A percentile compares a stretch with the other conserved stretches of the same genome.
Conservation (phyloP, 2,888 invertebrate species). For the Graphium colonna region DNA sequence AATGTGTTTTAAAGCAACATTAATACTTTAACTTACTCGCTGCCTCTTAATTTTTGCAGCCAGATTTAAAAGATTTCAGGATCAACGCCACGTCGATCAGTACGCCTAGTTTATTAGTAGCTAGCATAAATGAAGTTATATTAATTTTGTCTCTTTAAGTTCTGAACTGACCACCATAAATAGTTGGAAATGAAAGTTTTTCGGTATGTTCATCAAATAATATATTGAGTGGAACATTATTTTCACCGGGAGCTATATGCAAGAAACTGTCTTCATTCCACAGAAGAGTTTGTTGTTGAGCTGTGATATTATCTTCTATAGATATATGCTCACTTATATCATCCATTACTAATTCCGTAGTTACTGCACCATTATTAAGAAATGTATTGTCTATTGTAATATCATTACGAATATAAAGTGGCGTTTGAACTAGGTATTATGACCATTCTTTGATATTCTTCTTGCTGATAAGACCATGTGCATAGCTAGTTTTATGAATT, state of each 20-base stretch:
- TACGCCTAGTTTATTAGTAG: conserved; percentile 40
- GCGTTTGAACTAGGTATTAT: background rate
- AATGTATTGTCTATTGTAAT: background rate
- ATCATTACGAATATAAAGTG: background rate
- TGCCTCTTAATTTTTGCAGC: conserved; percentile 38
- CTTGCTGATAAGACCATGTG: background rate
- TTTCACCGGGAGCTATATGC: background rate
- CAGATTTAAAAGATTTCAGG: conserved; percentile 40
- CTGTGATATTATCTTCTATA: background rate
- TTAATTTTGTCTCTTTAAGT: conserved; percentile 30
- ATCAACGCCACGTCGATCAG: conserved; percentile 40
- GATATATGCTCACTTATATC: background rate
- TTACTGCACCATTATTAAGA: background rate
- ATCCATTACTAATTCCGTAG: background rate
- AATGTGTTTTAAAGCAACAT: conserved; percentile 36
- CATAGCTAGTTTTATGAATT: no score
- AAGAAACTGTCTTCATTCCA: no score
- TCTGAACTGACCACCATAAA: conserved; percentile 41
- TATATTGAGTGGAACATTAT: conserved; percentile 5
- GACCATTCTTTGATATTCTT: background rate
- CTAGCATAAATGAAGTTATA: conserved; percentile 38
- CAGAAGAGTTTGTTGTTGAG: no score
- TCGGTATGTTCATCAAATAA: conserved; percentile 27
- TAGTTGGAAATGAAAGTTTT: conserved; percentile 31
- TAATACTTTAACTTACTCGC: conserved; percentile 33